Percentiles rank a stretch among this genome's conserved stretches.
Evolutionary conservation across 2,797 vertebrate species (phyloP).

Genomic region (Eulemur albifrons): DNA sequence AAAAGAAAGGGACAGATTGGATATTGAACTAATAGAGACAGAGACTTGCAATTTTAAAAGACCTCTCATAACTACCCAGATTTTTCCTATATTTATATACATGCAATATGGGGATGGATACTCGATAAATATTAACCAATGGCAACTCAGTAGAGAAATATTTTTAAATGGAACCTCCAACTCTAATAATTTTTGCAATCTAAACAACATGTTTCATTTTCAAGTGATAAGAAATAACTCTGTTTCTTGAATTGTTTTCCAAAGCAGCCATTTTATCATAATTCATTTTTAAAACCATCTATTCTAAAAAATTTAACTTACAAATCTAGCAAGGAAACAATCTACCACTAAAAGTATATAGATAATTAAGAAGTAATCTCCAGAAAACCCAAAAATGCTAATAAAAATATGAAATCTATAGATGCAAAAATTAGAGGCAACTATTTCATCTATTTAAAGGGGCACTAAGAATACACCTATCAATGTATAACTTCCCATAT

Average conservation of each 20-base stretch:
- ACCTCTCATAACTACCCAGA: background rate
- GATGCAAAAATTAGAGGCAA: background rate
- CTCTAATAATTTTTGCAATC: background rate
- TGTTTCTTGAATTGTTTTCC: background rate
- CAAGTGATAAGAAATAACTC: slow-evolving; percentile 9
- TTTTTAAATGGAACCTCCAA: slow-evolving; percentile 42
- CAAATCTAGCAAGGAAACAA: slow-evolving; percentile 31
- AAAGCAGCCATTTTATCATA: background rate
- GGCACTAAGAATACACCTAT: background rate
- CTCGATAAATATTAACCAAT: slow-evolving; percentile 33
- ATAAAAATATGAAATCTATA: background rate
- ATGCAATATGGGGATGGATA: background rate
- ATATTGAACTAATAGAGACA: background rate
- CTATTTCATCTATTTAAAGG: background rate
- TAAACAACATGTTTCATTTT: slow-evolving; percentile 36
- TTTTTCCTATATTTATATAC: slow-evolving; percentile 4
- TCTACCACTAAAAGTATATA: background rate
- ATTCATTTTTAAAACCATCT: slow-evolving; percentile 33
- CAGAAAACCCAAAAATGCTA: slow-evolving; percentile 15
- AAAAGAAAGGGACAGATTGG: background rate
- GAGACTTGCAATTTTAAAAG: background rate
- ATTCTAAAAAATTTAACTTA: slow-evolving; percentile 37
- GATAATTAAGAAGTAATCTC: background rate
- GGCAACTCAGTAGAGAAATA: background rate
- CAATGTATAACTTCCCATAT: background rate